phyloP scores from a whole-genome alignment of 2,113 vertebrate genomes.

The Campylomormyrus numenius region DNA sequence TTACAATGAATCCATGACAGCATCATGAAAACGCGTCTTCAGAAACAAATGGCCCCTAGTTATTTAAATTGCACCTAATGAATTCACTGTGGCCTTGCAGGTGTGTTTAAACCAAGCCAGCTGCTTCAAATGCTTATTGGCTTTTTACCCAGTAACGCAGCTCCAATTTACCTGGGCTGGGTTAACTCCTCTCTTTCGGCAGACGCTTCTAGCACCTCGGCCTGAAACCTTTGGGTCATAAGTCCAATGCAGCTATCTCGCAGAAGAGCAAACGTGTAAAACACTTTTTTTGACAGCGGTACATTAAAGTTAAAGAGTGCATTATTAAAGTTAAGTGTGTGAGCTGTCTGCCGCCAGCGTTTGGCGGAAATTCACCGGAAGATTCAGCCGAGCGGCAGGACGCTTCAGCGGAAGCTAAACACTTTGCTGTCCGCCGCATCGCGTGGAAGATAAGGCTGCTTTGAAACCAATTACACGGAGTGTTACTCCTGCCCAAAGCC shows the following conservation, averaged over 20 bases:
- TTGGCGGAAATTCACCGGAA: slow-evolving; percentile 14
- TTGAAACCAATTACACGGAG: slow-evolving; percentile 53
- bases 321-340: neutral
- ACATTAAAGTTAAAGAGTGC: neutral
- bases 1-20: neutral
- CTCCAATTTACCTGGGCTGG: neutral
- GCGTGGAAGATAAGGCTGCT: slow-evolving; percentile 42
- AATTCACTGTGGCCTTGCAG: neutral
- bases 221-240: neutral
- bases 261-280: neutral
- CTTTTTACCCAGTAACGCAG: neutral
- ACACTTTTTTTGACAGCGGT: neutral
- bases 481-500: slow-evolving; percentile 44
- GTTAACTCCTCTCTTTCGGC: neutral
- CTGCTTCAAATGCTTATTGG: neutral
- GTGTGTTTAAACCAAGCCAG: neutral
- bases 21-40: neutral
- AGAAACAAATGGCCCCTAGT: neutral
- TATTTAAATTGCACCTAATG: neutral
- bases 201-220: neutral
- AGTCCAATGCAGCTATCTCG: neutral
- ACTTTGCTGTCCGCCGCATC: slow-evolving; percentile 22
- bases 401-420: neutral
- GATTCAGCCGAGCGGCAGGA: slow-evolving; percentile 10
- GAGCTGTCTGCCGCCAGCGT: neutral